phyloP scores from a whole-genome alignment of 2,797 vertebrate species.

The Crocodylus rhombifer region DNA sequence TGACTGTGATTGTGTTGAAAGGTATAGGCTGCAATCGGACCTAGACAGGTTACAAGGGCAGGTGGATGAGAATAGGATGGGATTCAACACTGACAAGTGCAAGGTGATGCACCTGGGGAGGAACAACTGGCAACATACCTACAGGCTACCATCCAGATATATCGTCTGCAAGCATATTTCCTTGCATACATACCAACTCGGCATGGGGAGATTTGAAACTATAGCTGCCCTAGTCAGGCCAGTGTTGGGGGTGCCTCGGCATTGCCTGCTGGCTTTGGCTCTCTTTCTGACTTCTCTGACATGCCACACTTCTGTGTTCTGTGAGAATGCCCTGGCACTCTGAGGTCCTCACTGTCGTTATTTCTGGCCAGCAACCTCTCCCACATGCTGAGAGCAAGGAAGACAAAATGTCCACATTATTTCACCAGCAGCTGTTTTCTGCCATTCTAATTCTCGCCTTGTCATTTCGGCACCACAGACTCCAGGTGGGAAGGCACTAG shows the following conservation, averaged over 20 bases:
- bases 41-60: too few species aligned
- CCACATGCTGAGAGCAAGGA: neutral
- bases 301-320: neutral
- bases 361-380: neutral
- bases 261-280: neutral
- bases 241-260: neutral
- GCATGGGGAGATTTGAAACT: neutral
- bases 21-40: too few species aligned
- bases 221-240: neutral
- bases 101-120: too few species aligned
- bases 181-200: neutral
- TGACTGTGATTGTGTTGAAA: neutral
- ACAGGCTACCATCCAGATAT: neutral
- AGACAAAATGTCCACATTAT: neutral
- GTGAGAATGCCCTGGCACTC: accelerated
- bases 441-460: neutral
- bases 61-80: too few species aligned
- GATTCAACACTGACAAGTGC: too few species aligned
- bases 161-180: neutral
- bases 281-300: neutral
- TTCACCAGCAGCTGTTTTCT: neutral
- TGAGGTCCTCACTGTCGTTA: neutral
- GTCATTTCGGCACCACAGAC: neutral
- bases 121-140: too few species aligned
- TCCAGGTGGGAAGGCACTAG: neutral